phyloP scores from a whole-genome alignment of 2,113 vertebrate species.

The Picathartes gymnocephalus region DNA sequence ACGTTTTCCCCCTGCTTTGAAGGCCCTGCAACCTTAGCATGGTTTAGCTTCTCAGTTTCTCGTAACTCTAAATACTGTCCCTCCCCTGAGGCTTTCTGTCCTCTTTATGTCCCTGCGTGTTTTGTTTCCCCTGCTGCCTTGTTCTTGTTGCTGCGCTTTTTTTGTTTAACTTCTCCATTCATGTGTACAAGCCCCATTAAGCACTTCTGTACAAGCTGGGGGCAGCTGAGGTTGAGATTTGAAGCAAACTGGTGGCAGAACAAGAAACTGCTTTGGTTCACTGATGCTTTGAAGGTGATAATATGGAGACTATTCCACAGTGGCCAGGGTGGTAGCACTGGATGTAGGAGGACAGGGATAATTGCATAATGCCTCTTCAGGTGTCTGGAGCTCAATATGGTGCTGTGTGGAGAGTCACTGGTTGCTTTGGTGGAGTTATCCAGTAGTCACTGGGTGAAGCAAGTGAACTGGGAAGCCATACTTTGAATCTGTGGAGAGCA shows the following conservation, averaged over 20 bases:
- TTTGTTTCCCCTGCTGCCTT: constrained; percentile 23
- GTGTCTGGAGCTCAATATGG: neutral
- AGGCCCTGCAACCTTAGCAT: neutral
- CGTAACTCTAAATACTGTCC: neutral
- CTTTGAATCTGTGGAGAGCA: neutral
- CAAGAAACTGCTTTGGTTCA: neutral
- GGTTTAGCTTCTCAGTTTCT: neutral
- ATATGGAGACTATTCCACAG: neutral
- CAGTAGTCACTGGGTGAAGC: neutral
- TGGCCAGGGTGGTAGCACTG: neutral
- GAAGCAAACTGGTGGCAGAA: neutral
- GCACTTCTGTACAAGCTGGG: neutral
- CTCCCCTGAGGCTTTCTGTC: constrained; percentile 13
- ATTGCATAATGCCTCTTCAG: neutral
- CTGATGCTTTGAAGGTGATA: neutral
- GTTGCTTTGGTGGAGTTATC: neutral
- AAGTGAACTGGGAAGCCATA: neutral
- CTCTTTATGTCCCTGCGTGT: constrained; percentile 37
- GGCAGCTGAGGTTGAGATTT: neutral
- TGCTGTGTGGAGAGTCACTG: neutral
- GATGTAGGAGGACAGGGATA: neutral
- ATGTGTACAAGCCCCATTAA: neutral
- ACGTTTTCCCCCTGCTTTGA: neutral
- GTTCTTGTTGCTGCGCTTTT: neutral
- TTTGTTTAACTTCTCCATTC: neutral